Evolutionary conservation across 2,888 invertebrate species (phyloP).

Genomic region (Zelleria hepariella): DNA sequence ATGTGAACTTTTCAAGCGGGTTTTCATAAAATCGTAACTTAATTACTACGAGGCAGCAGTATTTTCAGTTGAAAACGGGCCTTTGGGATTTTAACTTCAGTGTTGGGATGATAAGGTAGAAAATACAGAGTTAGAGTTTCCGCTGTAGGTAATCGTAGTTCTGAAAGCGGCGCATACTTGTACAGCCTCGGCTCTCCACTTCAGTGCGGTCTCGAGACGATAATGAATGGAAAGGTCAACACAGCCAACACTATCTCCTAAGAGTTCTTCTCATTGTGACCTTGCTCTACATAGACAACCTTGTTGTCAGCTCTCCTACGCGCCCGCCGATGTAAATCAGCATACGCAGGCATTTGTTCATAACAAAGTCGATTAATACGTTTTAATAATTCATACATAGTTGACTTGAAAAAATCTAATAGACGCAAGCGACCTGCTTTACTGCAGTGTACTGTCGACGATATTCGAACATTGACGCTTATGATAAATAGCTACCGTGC

Average conservation of each 20-base stretch:
- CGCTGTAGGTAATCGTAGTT: background rate
- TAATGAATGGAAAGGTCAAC: slow-evolving; percentile 55
- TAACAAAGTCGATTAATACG: background rate
- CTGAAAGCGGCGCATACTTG: background rate
- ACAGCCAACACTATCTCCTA: slow-evolving; percentile 24
- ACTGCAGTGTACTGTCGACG: no score
- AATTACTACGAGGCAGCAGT: no score
- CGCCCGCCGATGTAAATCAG: background rate
- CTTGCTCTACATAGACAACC: slow-evolving; percentile 61
- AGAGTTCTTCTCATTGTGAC: slow-evolving; percentile 48
- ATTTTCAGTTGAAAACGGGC: background rate
- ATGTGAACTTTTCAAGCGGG: background rate
- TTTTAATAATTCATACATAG: background rate
- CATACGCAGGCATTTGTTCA: background rate
- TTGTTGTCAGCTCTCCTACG: slow-evolving; percentile 38
- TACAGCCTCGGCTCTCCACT: background rate
- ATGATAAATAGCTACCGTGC: no score
- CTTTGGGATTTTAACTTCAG: background rate
- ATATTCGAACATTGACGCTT: no score
- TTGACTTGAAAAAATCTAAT: background rate
- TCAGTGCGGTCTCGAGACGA: slow-evolving; percentile 19
- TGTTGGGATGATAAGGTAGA: background rate
- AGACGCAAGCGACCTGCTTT: background rate
- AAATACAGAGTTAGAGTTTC: background rate
- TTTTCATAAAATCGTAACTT: no score